Evolutionary conservation across 2,888 invertebrate genomes (phyloP), one percentile per base, ranked within the genome.

Genomic region (Alviniconcha strummeri): DNA sequence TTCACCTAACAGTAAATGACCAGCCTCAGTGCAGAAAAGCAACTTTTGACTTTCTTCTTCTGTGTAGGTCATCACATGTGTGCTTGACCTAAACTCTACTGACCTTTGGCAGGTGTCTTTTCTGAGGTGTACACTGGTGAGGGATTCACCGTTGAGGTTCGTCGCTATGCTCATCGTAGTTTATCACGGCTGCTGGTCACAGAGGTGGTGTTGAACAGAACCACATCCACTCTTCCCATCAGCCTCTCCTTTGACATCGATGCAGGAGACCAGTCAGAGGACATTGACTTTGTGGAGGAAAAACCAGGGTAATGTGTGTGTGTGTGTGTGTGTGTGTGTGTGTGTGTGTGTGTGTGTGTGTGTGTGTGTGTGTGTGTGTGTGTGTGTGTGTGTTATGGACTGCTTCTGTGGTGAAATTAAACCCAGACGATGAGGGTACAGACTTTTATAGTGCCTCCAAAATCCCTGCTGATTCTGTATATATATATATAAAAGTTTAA

Each of bases 131-230:
- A 88, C 78, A 80, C 56, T 2, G 90, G 87, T 8, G 80, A 86
- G 17, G 86, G 88, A 8, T 90, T 91, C 84, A 86, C 52, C 0
- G 82, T 93, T 1, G 88, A 88, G 19, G 87, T 92, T 79, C 86
- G 89, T 69, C 87, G 91, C 57, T 93, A 92, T 80, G 93, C 93
- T 54, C 93, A 93, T 85, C 89, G 93, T 8, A 85, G 84, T 1
- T 76, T 91, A 52, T 87, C 88, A 0, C 84, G 88, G 19, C 88
- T 93, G 36, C 83, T 93, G 71, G 92, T 93, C 19, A 88, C 89
- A 0, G 92, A 93, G 79, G 80, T 93, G 17, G 87, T 88, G 69
- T 75, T 91, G 60, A 69, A 85, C 54, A 57, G 84, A 82, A 52
- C 81, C 60, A 57, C 67, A 76, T 17, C 85, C 84, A n/a, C 80